Evolutionary conservation across 2,888 invertebrate species (phyloP).

Genomic region (Lycocerus yunnanus): DNA sequence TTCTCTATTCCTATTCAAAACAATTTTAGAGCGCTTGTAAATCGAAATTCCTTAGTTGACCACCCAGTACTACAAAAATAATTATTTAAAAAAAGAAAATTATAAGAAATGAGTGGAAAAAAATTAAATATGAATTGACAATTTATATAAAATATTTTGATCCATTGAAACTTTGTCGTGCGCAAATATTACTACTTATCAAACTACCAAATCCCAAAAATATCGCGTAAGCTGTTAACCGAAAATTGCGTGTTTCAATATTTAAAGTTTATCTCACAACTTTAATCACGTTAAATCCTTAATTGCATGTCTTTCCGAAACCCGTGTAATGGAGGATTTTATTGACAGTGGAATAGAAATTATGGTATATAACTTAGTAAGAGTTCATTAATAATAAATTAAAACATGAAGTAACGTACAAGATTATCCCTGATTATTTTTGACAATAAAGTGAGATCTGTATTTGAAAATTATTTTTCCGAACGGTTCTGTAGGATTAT

Average conservation of each 20-base stretch:
- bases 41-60: too few relatives aligned
- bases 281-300: background rate
- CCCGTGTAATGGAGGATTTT: background rate
- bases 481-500: background rate
- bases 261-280: background rate
- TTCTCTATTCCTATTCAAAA: too few relatives aligned
- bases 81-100: too few relatives aligned
- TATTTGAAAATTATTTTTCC: background rate
- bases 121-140: too few relatives aligned
- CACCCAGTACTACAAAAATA: too few relatives aligned
- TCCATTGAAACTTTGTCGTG: background rate
- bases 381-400: background rate
- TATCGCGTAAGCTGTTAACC: background rate
- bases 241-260: background rate
- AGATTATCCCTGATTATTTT: background rate
- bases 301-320: background rate
- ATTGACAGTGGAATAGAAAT: background rate
- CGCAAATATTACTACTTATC: background rate
- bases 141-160: background rate
- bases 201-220: background rate
- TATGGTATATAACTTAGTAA: background rate
- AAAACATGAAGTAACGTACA: background rate
- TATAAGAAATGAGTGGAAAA: too few relatives aligned
- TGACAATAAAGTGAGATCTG: background rate
- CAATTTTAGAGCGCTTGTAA: too few relatives aligned